Base-by-base conservation (phyloP, 2,797 vertebrate genomes). In the Falco peregrinus region DNA sequence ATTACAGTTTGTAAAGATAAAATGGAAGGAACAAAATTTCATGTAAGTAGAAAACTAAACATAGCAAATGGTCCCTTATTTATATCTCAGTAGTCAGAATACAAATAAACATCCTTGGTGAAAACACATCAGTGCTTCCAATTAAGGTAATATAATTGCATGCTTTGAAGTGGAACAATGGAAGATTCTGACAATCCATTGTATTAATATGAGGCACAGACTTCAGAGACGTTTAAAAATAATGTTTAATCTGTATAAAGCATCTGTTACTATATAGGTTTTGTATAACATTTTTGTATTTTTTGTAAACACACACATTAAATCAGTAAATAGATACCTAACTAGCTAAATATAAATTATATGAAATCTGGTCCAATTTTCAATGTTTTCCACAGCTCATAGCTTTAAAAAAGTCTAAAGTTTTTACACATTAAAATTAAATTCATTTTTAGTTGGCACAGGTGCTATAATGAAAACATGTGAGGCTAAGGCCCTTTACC, bases 121-220 rank as follows among this genome's bases (percentile, higher is more conserved):
- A 98, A 98, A 98, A 97, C 98, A 98, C 98, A 98, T 98, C 98
- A 98, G 95, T 97, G 98, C 97, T 98, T 98, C 97, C 98, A 98
- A 98, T 98, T 98, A 98, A 98, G 97, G 97, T 97, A 97, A 97
- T 98, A 98, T 98, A 98, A 98, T 98, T 98, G 98, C 97, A 98
- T 98, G 96, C 98, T 98, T 98, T 98, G 98, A 98, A 98, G 98
- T 98, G 98, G 97, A 98, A 98, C 98, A 98, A 98, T 98, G 94
- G 96, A 97, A 97, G 97, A 97, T 97, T 97, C 97, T 97, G 97
- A 97, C 98, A 97, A 97, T 97, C 87, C 85, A 92, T 98, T 98
- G 97, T 97, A 97, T 97, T 98, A 98, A 98, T 97, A 96, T 94
- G 97, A 98, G 95, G 86, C 93, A 96, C 93, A 97, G 96, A 97